Base-by-base conservation (phyloP, 2,888 invertebrate species). In the Falcaria lacertinaria region DNA sequence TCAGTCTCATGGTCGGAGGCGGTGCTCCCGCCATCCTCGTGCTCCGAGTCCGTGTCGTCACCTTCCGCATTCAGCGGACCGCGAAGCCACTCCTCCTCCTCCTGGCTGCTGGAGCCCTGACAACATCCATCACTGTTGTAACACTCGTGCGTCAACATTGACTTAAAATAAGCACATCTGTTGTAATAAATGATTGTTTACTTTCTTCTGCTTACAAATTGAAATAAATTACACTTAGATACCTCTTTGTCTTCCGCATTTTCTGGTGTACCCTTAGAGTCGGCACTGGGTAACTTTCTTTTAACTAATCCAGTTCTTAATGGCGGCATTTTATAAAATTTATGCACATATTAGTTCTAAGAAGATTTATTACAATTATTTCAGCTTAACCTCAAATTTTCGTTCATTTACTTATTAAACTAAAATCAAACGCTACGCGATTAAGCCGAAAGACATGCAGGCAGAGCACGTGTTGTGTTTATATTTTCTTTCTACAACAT, bases 11-110 rank as follows among this genome's bases (percentile, higher is more conserved):
- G 73, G 40, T 90, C 82, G 4, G 88, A 82, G 11, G 66, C 66
- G 8, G 75, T 79, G n/a, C 65, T 62, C 48, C 87, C 89, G 33
- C 80, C 85, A 22, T 89, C 90, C 41, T 81, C 86, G n/a, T 66
- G 67, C 42, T 87, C 87, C 0, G 87, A 83, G 56, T 87, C 86
- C 0, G 84, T 75, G 1, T 65, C 71, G 39, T 86, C 87, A 1
- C 60, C 73, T 0, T 59, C 74, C 1, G 52, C 63, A 19, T 79
- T 70, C 41, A 87, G 45, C 14, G 69, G 67, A 8, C 78, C 78
- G 3, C 48, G 60, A 1, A 83, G 52, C 39, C 86, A 58, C 7
- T 79, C 73, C 37, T 69, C 58, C 2, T 58, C 65, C 6, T 60
- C 71, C 19, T 64, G 63, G 35, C 48, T 50, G 33, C 45, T 63